These are phyloP conservation scores for Anas georgica DNA, from an alignment of 2,797 vertebrate genomes.

Conservation along the genomic window DNA sequence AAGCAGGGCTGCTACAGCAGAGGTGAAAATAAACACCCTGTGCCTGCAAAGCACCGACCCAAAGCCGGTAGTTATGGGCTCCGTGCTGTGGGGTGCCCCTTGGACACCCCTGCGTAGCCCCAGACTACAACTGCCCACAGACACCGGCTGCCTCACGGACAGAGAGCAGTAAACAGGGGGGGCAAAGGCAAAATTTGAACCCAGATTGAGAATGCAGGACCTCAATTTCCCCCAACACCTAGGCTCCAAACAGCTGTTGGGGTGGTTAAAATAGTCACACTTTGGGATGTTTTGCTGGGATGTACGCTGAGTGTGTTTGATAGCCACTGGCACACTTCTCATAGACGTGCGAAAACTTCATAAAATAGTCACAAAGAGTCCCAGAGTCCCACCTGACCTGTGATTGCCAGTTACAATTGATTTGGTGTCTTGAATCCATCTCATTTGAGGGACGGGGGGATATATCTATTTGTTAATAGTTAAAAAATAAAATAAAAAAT, in stretches of 20 bases:
- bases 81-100: rapidly evolving
- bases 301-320: rapidly evolving
- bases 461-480: background rate
- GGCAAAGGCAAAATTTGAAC: rapidly evolving
- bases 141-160: rapidly evolving
- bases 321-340: background rate
- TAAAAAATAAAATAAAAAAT: background rate
- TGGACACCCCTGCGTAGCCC: rapidly evolving
- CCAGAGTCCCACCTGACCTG: background rate
- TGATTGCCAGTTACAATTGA: rapidly evolving
- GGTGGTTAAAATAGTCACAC: rapidly evolving
- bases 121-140: rapidly evolving
- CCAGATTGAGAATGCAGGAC: rapidly evolving
- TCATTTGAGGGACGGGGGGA: rapidly evolving
- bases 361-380: background rate
- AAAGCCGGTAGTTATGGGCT: background rate
- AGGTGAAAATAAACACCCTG: background rate
- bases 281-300: background rate
- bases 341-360: rapidly evolving
- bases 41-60: background rate
- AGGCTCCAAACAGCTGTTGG: background rate
- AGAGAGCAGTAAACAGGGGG: rapidly evolving
- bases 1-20: background rate
- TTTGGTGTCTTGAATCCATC: background rate
- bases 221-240: rapidly evolving